Percentiles rank a stretch among this genome's conserved stretches.
phyloP scores from a whole-genome alignment of 2,888 invertebrate genomes.

The Eremobia ochroleuca region DNA sequence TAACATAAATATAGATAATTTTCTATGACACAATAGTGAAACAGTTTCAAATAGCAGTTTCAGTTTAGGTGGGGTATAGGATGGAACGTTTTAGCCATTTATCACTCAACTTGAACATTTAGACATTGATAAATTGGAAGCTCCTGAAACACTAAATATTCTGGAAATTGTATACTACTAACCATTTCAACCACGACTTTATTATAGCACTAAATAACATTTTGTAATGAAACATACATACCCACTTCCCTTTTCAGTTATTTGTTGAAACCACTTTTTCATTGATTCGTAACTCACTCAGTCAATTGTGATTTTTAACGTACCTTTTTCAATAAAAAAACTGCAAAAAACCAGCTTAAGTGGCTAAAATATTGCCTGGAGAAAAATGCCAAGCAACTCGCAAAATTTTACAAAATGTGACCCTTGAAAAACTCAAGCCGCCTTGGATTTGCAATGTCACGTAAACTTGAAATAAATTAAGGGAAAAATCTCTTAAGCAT shows the following conservation, averaged over 20 bases:
- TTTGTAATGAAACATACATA: not conserved
- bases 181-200: slow-evolving; percentile 25
- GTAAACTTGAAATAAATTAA: slow-evolving; percentile 64
- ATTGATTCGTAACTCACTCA: not conserved
- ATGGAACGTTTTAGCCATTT: slow-evolving; percentile 44
- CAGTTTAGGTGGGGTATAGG: slow-evolving; percentile 3
- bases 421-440: slow-evolving; percentile 14
- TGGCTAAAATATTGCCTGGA: no score
- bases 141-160: slow-evolving; percentile 44
- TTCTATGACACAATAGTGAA: slow-evolving; percentile 18
- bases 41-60: slow-evolving; percentile 16
- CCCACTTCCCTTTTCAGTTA: no score
- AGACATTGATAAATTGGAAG: slow-evolving; percentile 61
- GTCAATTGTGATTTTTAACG: not conserved
- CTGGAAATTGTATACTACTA: slow-evolving; percentile 29
- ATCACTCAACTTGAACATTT: slow-evolving; percentile 56
- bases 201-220: not conserved
- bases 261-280: not conserved
- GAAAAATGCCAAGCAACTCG: not conserved
- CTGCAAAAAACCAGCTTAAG: no score
- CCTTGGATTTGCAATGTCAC: slow-evolving; percentile 31
- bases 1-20: not conserved
- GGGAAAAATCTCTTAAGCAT: slow-evolving; percentile 59
- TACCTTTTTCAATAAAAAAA: no score
- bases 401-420: not conserved